Percentiles rank a stretch among this genome's conserved stretches.
Conservation (phyloP, 2,888 invertebrate genomes). For the Cephus rjabovi region DNA sequence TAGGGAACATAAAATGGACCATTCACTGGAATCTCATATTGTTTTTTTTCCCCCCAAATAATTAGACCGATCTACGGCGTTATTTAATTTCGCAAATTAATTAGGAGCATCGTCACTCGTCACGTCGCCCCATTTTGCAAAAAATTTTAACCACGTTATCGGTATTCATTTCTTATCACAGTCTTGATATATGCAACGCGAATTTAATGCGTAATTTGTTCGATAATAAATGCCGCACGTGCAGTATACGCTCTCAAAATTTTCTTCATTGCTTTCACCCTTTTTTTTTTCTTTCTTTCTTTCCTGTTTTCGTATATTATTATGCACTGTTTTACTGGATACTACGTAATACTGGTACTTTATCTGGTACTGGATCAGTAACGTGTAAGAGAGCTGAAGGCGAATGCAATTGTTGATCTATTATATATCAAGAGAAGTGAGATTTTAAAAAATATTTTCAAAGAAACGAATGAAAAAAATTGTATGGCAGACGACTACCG, state of each 20-base stretch:
- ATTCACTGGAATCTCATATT: neutral
- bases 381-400: neutral
- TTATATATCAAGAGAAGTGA: neutral
- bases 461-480: neutral
- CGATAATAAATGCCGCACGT: conserved; percentile 36
- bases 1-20: neutral
- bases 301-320: neutral
- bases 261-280: neutral
- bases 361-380: neutral
- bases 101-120: conserved; percentile 13
- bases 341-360: neutral
- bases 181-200: conserved; percentile 47
- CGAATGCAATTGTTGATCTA: neutral
- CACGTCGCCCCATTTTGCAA: conserved; percentile 25
- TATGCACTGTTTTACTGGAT: neutral
- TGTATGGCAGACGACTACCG: neutral
- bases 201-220: conserved; percentile 31
- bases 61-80: neutral
- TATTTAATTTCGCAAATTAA: neutral
- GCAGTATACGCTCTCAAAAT: conserved; percentile 7
- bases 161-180: conserved; percentile 49
- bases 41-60: neutral
- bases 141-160: conserved; percentile 1
- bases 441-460: neutral
- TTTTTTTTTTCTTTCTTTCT: neutral